Conservation (phyloP, 1,140 invertebrate genomes). For the Zaprionus lachaisei region DNA sequence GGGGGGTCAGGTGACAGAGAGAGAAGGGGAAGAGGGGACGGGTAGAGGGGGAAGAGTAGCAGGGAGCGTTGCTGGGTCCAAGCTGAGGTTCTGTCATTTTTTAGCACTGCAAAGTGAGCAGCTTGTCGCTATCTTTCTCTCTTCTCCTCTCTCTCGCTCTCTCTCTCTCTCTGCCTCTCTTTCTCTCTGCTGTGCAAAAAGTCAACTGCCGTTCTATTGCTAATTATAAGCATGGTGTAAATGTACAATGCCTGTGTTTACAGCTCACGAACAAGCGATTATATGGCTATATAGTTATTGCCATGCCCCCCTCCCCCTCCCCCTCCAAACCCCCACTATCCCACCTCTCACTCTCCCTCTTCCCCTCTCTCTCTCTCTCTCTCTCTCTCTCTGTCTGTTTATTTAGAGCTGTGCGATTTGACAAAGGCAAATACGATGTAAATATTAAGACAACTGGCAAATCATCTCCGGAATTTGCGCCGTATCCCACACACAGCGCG, state of each 20-base stretch:
- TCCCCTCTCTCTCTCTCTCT: not conserved
- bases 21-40: not conserved
- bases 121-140: not conserved
- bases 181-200: slow-evolving; percentile 43
- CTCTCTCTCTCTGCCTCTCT: not conserved
- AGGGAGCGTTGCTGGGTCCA: not conserved
- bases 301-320: not conserved
- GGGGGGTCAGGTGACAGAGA: not conserved
- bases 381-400: slow-evolving; percentile 1
- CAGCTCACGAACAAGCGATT: slow-evolving; percentile 77
- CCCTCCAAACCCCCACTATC: not conserved
- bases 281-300: slow-evolving; percentile 72
- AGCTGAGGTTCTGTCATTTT: slow-evolving; percentile 12
- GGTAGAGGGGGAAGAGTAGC: not conserved
- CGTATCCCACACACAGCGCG: slow-evolving; percentile 19
- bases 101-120: slow-evolving; percentile 25
- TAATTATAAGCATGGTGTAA: slow-evolving; percentile 78
- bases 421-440: slow-evolving; percentile 48
- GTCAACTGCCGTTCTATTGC: slow-evolving; percentile 78
- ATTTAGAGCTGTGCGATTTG: slow-evolving; percentile 52
- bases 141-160: not conserved
- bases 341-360: not conserved
- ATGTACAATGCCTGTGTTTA: slow-evolving; percentile 77
- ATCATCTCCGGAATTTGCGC: slow-evolving; percentile 37
- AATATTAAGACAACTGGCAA: slow-evolving; percentile 58